These are phyloP conservation scores for Gastrophryne carolinensis DNA, from an alignment of 2,797 vertebrate species.

Conservation along the genomic window DNA sequence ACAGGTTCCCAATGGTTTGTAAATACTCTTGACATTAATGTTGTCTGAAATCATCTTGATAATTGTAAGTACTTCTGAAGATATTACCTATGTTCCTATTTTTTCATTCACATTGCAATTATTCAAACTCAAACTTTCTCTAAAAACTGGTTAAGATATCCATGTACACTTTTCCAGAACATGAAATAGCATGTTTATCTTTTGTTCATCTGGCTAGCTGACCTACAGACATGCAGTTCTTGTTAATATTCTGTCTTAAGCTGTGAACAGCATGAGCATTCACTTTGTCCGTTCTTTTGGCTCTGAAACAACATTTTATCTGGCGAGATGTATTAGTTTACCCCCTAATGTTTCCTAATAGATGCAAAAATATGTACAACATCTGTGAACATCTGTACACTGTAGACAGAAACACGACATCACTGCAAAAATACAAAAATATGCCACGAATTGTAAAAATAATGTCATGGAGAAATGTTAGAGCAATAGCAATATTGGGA, in stretches of 20 bases:
- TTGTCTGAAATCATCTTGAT: too few species aligned
- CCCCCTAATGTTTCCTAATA: slow-evolving; percentile 25
- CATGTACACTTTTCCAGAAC: too few species aligned
- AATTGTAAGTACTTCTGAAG: too few species aligned
- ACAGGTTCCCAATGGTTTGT: too few species aligned
- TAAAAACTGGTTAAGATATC: too few species aligned
- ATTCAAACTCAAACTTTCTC: too few species aligned
- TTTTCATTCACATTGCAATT: too few species aligned
- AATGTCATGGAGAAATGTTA: too few species aligned
- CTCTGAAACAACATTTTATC: slow-evolving; percentile 10
- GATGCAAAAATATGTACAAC: slow-evolving; percentile 32
- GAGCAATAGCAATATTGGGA: too few species aligned
- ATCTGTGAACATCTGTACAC: slow-evolving; percentile 22
- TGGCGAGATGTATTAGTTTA: slow-evolving; percentile 25
- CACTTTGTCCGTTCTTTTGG: slow-evolving; percentile 10
- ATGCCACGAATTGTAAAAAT: too few species aligned
- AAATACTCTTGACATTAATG: too few species aligned
- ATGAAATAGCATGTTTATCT: not conserved
- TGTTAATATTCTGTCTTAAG: slow-evolving; percentile 17
- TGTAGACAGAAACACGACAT: not conserved
- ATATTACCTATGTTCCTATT: too few species aligned
- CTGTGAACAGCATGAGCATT: slow-evolving; percentile 15
- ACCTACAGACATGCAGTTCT: not conserved
- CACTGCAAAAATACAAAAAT: not conserved
- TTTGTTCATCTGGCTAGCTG: slow-evolving; percentile 4